Base-by-base conservation (phyloP, 2,888 invertebrate species). In the Chrysolina haemoptera region DNA sequence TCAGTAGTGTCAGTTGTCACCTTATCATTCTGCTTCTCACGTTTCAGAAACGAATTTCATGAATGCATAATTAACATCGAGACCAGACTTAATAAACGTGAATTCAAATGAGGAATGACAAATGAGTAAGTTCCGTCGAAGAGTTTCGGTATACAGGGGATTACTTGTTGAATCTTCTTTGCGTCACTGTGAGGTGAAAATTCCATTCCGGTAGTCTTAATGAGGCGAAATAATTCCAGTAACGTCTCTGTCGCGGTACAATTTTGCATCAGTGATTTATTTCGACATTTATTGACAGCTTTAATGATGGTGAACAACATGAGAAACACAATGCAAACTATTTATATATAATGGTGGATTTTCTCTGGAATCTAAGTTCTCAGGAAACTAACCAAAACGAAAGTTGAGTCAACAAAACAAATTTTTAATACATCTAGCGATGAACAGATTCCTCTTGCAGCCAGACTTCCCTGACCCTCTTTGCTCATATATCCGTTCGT, bases 191-290 rank as follows among this genome's bases (percentile, higher is more conserved):
- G 10, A 18, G 18, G 53, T 53, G 22, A 20, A 20, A 53, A 53
- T 53, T 53, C 20, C 1, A 53, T 53, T 20, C 53, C 20, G 53
- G 53, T 53, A 20, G 5, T 18, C 11, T 11, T 53, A 20, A 53
- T 53, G 53, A 53, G 53, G 18, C 53, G 12, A 12, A 53, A 53
- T 53, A 9, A 53, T 53, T 53, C 53, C 12, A 18, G 20, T 20
- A 53, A 20, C 53, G 53, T 53, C 18, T 12, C 11, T 18, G 53
- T 53, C 20, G 53, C 53, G 20, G 53, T 20, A 53, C 18, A 11
- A 53, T 18, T 53, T 53, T 53, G 53, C 53, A 53, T 53, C 22
- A 53, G 18, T 53, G 53, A 4, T 5, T 53, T 53, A 53, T 53
- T 53, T 53, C 53, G 1, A 53, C 20, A 53, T 20, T 53, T 53